phyloP scores from a whole-genome alignment of 2,113 vertebrate species.

The Syngnathus floridae region DNA sequence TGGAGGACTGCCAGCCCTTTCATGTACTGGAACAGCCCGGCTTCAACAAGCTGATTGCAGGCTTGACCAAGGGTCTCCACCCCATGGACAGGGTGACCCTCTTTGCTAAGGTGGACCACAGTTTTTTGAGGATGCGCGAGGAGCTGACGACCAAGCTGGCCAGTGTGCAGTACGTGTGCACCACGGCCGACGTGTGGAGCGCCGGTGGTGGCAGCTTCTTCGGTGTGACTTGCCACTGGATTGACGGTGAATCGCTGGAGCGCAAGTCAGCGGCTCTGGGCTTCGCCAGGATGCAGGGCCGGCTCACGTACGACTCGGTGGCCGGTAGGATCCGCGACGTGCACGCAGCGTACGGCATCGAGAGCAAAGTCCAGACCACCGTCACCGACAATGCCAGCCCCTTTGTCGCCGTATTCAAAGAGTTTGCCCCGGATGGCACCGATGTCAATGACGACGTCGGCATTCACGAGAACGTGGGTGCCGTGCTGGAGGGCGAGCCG shows the following conservation, averaged over 20 bases:
- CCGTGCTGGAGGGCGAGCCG: constrained; percentile 55
- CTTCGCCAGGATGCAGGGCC: constrained; percentile 53
- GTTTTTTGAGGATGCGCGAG: constrained; percentile 61
- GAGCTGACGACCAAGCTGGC: constrained; percentile 58
- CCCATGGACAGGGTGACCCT: constrained; percentile 62
- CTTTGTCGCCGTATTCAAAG: constrained; percentile 61
- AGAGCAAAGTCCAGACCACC: constrained; percentile 65
- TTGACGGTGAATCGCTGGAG: constrained; percentile 51
- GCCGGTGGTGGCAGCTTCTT: constrained; percentile 62
- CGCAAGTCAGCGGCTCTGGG: constrained; percentile 63
- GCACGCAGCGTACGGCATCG: constrained; percentile 61
- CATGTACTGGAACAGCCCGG: constrained; percentile 65
- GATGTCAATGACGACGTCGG: constrained; percentile 58
- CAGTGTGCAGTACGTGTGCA: constrained; percentile 64
- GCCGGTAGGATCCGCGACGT: constrained; percentile 60
- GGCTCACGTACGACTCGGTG: constrained; percentile 54
- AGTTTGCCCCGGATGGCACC: constrained; percentile 47
- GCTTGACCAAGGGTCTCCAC: constrained; percentile 60
- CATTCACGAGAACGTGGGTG: constrained; percentile 56
- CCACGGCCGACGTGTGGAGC: constrained; percentile 66
- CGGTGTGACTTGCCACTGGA: constrained; percentile 71
- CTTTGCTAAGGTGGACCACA: constrained; percentile 59
- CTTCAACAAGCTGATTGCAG: constrained; percentile 61
- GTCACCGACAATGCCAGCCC: constrained; percentile 67
- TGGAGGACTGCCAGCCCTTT: constrained; percentile 70